phyloP scores from a whole-genome alignment of 2,888 invertebrate species.

The Eucriotettix oculatus region DNA sequence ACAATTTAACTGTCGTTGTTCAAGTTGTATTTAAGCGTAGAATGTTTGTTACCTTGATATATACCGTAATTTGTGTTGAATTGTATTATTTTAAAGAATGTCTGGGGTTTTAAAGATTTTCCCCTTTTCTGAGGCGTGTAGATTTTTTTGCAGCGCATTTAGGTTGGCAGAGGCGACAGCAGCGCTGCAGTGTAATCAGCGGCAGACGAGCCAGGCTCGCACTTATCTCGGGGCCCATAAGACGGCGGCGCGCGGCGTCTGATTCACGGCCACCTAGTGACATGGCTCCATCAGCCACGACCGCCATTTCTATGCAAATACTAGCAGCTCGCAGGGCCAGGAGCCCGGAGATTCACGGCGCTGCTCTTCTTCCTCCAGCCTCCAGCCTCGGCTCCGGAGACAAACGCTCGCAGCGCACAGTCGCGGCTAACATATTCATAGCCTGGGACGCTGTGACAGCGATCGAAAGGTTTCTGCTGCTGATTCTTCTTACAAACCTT shows the following conservation, averaged over 20 bases:
- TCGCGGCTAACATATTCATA: too few relatives aligned
- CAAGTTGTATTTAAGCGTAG: too few relatives aligned
- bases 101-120: too few relatives aligned
- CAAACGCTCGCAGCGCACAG: background rate
- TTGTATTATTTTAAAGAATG: too few relatives aligned
- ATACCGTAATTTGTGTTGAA: too few relatives aligned
- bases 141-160: background rate
- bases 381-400: background rate
- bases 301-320: slow-evolving; percentile 29
- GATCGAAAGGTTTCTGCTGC: too few relatives aligned
- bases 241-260: slow-evolving; percentile 14
- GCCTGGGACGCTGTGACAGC: too few relatives aligned
- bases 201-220: background rate
- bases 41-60: too few relatives aligned
- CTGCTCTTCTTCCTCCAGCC: background rate
- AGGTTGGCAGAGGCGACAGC: background rate
- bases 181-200: background rate
- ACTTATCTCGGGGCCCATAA: slow-evolving; percentile 3
- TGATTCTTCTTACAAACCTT: too few relatives aligned
- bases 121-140: too few relatives aligned
- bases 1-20: too few relatives aligned
- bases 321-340: slow-evolving; percentile 7
- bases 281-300: slow-evolving; percentile 26
- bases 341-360: background rate
- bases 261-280: slow-evolving; percentile 29